phyloP scores from a whole-genome alignment of 2,888 invertebrate genomes.

The Apotomis capreana region DNA sequence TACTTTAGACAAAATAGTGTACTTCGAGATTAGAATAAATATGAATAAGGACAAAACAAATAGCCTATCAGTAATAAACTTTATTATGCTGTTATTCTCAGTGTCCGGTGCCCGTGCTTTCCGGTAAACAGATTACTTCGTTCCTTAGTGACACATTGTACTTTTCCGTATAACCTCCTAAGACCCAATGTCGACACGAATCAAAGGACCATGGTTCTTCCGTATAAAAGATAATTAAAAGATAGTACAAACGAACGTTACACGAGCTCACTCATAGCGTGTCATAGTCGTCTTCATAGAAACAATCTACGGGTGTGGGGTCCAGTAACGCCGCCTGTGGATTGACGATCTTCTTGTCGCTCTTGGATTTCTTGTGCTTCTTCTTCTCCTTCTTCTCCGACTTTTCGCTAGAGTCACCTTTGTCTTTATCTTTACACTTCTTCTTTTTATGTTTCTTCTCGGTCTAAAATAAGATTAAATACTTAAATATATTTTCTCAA shows the following conservation, averaged over 20 bases:
- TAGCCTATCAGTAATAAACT: no score
- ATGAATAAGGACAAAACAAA: no score
- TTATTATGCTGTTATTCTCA: no score
- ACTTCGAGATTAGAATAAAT: no score
- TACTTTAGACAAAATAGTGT: no score
- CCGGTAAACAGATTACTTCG: no score
- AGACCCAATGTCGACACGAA: no score
- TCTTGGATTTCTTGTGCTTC: slow-evolving; percentile 80
- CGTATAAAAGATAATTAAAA: neutral
- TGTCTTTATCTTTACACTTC: slow-evolving; percentile 80
- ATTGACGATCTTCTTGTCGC: slow-evolving; percentile 71
- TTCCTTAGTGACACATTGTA: neutral
- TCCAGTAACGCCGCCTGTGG: slow-evolving; percentile 78
- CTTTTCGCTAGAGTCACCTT: slow-evolving; percentile 78
- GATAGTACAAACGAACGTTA: no score
- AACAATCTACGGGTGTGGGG: slow-evolving; percentile 53
- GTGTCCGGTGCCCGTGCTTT: no score
- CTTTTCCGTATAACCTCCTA: neutral
- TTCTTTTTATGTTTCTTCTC: slow-evolving; percentile 83
- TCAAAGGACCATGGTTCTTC: no score
- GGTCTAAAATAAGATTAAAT: slow-evolving; percentile 57
- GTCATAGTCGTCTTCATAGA: slow-evolving; percentile 71
- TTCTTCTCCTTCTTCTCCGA: slow-evolving; percentile 82
- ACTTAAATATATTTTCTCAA: no score
- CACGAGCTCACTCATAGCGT: slow-evolving; percentile 60